Conservation (phyloP, 2,888 invertebrate genomes). For the Oligia strigilis region DNA sequence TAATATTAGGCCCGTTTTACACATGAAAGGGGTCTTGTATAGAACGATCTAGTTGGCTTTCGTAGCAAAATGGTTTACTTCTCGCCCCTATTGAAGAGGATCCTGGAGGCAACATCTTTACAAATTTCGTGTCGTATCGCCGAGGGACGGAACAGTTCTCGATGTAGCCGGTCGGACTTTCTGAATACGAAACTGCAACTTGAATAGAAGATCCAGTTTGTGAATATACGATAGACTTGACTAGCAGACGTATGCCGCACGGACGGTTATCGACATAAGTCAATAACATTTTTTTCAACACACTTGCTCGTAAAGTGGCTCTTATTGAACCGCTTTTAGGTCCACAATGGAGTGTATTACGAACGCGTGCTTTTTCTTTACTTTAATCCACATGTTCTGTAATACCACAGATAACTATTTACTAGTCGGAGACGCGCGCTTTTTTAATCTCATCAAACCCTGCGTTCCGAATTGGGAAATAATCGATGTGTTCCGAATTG, state of each 20-base stretch:
- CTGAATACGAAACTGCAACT: constrained; percentile 68
- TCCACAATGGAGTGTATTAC: too few species aligned
- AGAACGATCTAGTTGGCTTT: constrained; percentile 45
- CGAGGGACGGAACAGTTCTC: constrained; percentile 72
- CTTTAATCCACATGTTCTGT: too few species aligned
- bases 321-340: too few species aligned
- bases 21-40: constrained; percentile 54
- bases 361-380: too few species aligned
- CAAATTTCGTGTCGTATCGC: constrained; percentile 76
- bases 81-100: constrained; percentile 64
- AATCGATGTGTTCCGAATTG: too few species aligned
- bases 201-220: constrained; percentile 75
- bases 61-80: constrained; percentile 69
- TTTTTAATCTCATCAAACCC: too few species aligned
- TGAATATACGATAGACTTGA: constrained; percentile 63
- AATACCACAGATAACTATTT: too few species aligned
- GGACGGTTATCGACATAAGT: constrained; percentile 37
- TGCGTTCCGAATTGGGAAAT: too few species aligned
- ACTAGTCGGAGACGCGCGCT: too few species aligned
- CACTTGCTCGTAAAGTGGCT: too few species aligned
- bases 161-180: constrained; percentile 67
- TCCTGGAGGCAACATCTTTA: constrained; percentile 72
- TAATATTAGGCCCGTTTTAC: constrained; percentile 53
- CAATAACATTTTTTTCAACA: constrained; percentile 37
- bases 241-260: constrained; percentile 38